These are phyloP conservation scores for Eurypyga helias DNA, from an alignment of 2,113 vertebrate genomes.

Conservation along the genomic window DNA sequence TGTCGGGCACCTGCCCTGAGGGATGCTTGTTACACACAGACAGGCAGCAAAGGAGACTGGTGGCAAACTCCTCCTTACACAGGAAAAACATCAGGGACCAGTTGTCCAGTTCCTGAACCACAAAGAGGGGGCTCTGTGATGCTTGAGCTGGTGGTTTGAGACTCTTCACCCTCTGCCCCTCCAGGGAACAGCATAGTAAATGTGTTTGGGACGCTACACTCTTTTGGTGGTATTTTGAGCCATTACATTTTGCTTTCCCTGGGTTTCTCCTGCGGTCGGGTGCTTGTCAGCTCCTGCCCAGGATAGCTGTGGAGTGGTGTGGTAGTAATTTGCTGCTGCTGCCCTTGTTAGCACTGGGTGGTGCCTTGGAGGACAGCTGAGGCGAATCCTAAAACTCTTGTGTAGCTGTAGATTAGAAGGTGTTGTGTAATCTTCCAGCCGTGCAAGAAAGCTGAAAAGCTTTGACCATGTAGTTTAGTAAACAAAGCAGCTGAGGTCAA, in stretches of 20 bases:
- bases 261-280: not conserved
- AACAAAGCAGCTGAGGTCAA: not conserved
- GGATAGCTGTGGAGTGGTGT: not conserved
- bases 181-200: not conserved
- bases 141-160: not conserved
- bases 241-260: not conserved
- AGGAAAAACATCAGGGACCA: no score
- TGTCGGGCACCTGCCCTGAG: rapidly evolving
- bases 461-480: not conserved
- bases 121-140: not conserved
- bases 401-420: not conserved
- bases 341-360: not conserved
- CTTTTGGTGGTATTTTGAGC: not conserved
- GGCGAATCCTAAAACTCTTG: not conserved
- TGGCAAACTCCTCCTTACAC: not conserved
- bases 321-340: not conserved
- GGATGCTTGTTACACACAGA: rapidly evolving
- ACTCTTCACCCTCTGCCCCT: not conserved
- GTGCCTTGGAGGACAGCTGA: not conserved
- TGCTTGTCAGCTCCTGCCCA: not conserved
- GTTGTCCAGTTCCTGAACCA: not conserved
- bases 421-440: not conserved
- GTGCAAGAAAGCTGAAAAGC: not conserved
- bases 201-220: rapidly evolving
- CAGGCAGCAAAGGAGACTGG: not conserved